These are phyloP conservation scores for Anguilla rostrata DNA, from an alignment of 2,113 vertebrate species.

Conservation along the genomic window DNA sequence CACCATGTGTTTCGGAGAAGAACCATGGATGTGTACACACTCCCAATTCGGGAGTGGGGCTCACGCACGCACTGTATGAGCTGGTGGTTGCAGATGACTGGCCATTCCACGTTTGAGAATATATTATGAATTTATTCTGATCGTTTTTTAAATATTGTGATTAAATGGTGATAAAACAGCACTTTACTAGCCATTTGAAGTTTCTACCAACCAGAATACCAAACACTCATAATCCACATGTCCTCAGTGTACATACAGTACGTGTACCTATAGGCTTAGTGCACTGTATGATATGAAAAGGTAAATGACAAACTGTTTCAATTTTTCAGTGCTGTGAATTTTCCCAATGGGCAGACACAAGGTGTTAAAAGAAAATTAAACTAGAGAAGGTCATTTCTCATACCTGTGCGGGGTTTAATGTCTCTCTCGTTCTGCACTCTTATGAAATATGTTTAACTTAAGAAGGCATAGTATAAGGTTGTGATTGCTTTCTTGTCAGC, in stretches of 20 bases:
- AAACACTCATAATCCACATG: not conserved
- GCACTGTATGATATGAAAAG: not conserved
- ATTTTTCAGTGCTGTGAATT: not conserved
- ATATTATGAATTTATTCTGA: too few relatives aligned
- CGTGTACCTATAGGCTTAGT: not conserved
- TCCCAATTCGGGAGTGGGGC: too few relatives aligned
- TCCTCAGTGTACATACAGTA: not conserved
- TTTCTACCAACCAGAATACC: not conserved
- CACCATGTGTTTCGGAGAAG: too few relatives aligned
- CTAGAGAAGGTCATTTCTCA: not conserved
- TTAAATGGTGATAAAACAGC: not conserved
- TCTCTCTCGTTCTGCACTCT: not conserved
- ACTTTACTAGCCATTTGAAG: not conserved
- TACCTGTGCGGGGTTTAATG: not conserved
- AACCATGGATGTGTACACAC: too few relatives aligned
- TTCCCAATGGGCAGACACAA: not conserved
- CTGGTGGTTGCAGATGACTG: too few relatives aligned
- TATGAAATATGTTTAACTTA: not conserved
- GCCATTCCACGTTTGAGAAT: too few relatives aligned
- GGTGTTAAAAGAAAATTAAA: slow-evolving; percentile 17
- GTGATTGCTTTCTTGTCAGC: not conserved
- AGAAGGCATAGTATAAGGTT: not conserved
- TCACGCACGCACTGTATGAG: too few relatives aligned
- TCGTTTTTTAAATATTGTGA: too few relatives aligned
- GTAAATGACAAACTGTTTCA: not conserved